Base-by-base conservation (phyloP, 23 tunicate species). In the Halocynthia aurantium region DNA sequence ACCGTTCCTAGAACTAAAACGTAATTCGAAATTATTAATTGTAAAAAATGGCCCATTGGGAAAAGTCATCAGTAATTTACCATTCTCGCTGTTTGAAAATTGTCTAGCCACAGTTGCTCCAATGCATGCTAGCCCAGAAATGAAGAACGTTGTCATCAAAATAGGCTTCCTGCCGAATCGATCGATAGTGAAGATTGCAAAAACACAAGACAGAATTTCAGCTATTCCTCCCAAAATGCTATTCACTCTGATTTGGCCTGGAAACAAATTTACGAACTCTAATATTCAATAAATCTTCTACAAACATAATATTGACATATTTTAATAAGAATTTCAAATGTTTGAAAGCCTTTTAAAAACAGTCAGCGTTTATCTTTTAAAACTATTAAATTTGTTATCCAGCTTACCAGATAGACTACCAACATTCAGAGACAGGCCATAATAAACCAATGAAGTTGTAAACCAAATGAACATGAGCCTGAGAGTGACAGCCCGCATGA, bases 381-480 rank as follows among this genome's bases (percentile, higher is more conserved):
- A 31, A 31, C 44, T 31, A 31, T 31, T 31, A 31, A 31, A 31
- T 31, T 31, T 31, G 44, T 31, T 31, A 0, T 31, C 44, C 44
- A 31, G 44, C 44, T 31, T 4, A 83, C 98, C 98, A 9, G 98
- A 87, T 12, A 93, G 77, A 22, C 53, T 66, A 17, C 98, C 98
- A 50, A 83, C 93, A 75, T 87, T 87, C 52, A 93, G 80, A 8
- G 93, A 83, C 44, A 93, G 81, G 8, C 98, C 98, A 75, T 93
- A 93, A 70, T 93, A 93, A 52, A 93, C 98, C 72, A 93, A 72
- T 7, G 89, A 87, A 77, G 72, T 83, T 49, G 85, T 89, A 62
- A 93, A 93, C 98, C 98, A 93, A 67, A 86, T 84, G 20, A 83
- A 84, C 98, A 93, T 87, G 77, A 87, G 67, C 65, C 83, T 83